These are phyloP conservation scores for Poecilia gillii DNA, from an alignment of 2,797 vertebrate species.

Conservation along the genomic window DNA sequence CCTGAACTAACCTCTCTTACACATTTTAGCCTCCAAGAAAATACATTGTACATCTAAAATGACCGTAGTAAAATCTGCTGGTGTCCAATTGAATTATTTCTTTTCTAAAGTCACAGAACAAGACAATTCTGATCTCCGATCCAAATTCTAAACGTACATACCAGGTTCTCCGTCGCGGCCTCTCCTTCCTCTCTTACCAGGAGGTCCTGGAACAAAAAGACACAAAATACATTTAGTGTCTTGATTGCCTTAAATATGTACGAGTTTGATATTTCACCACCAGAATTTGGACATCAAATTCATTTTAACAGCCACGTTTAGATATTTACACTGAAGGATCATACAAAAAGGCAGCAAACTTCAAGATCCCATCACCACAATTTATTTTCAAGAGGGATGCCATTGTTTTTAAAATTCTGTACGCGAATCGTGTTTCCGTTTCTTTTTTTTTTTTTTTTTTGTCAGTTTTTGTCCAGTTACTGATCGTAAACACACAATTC, in stretches of 20 bases:
- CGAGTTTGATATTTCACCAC: conserved; percentile 34
- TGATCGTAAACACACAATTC: not conserved
- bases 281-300: conserved; percentile 41
- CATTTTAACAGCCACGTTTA: conserved; percentile 43
- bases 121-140: not conserved
- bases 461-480: not conserved
- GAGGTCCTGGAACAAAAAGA: conserved; percentile 86
- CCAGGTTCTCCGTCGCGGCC: conserved; percentile 95
- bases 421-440: conserved; percentile 50
- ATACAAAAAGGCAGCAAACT: not conserved
- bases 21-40: conserved; percentile 63
- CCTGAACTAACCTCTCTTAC: conserved; percentile 57
- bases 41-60: conserved; percentile 59
- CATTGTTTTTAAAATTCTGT: conserved; percentile 62
- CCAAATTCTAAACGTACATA: conserved; percentile 77
- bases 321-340: conserved; percentile 27
- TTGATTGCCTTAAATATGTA: conserved; percentile 44
- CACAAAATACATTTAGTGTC: conserved; percentile 41
- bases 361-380: not conserved
- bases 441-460: conserved; percentile 49
- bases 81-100: conserved; percentile 58
- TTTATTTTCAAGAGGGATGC: conserved; percentile 51
- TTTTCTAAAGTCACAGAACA: not conserved
- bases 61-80: conserved; percentile 57
- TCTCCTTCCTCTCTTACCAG: conserved; percentile 96